Conservation (phyloP, 23 tunicate species). For the Halocynthia aurantium region DNA sequence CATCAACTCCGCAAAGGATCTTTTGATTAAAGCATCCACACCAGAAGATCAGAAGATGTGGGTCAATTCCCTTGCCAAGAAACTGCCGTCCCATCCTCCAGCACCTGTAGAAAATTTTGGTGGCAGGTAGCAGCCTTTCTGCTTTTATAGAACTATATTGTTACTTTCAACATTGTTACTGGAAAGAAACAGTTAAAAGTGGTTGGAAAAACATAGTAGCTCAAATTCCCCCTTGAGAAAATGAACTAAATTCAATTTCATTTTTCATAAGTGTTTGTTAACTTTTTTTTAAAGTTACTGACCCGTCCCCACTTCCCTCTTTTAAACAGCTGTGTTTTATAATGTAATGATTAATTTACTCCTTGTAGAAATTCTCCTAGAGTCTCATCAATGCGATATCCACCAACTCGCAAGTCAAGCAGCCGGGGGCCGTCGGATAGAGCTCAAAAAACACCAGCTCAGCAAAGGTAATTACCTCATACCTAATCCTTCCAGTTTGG, state of each 20-base stretch:
- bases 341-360: no score
- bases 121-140: slow-evolving; percentile 23
- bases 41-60: slow-evolving; percentile 80
- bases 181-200: no score
- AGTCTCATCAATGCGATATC: slow-evolving; percentile 53
- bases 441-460: slow-evolving; percentile 20
- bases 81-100: slow-evolving; percentile 78
- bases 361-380: slow-evolving; percentile 55
- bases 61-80: slow-evolving; percentile 68
- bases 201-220: no score
- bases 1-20: slow-evolving; percentile 79
- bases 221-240: no score
- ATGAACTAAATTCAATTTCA: no score
- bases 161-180: no score
- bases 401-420: slow-evolving; percentile 56
- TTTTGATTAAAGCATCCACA: slow-evolving; percentile 45
- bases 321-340: no score
- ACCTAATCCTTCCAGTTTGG: no score
- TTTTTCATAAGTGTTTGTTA: no score
- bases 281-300: no score
- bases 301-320: no score
- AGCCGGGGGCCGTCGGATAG: slow-evolving; percentile 70
- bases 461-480: slow-evolving; percentile 29
- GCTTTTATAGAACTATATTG: no score
- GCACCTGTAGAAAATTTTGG: slow-evolving; percentile 38